Percentiles rank a stretch among this genome's conserved stretches.
These are phyloP conservation scores for Anarrhichthys ocellatus DNA, from an alignment of 2,113 vertebrate species.

Conservation along the genomic window DNA sequence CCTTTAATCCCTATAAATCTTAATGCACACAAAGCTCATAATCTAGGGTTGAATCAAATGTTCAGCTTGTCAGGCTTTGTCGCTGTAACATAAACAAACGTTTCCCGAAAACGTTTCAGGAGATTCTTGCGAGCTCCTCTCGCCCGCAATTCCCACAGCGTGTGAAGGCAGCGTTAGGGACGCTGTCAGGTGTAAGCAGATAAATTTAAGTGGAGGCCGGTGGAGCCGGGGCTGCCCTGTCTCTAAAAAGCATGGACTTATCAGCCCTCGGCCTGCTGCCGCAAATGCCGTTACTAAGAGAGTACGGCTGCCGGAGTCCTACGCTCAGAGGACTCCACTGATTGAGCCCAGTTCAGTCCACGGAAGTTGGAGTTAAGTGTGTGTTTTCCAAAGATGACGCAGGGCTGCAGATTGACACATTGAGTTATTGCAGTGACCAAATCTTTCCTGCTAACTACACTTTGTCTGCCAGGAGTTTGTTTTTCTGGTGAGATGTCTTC, in stretches of 20 bases:
- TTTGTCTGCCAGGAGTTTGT: neutral
- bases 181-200: conserved; percentile 3
- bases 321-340: neutral
- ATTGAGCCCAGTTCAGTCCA: neutral
- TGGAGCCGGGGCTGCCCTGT: conserved; percentile 19
- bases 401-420: neutral
- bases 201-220: conserved; percentile 47
- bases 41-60: neutral
- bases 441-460: neutral
- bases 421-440: neutral
- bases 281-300: conserved; percentile 15
- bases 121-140: neutral
- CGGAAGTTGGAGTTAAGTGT: neutral
- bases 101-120: no score
- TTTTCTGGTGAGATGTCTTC: neutral
- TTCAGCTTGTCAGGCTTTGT: neutral
- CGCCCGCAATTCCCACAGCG: neutral
- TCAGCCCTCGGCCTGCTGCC: conserved; percentile 22
- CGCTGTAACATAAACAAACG: neutral
- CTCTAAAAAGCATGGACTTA: conserved; percentile 26
- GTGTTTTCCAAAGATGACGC: conserved; percentile 1
- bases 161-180: conserved; percentile 5
- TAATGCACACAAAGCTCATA: neutral
- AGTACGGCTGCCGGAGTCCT: neutral
- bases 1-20: neutral